Base-by-base conservation (phyloP, 2,888 invertebrate genomes). In the Malthinus seriepunctatus region DNA sequence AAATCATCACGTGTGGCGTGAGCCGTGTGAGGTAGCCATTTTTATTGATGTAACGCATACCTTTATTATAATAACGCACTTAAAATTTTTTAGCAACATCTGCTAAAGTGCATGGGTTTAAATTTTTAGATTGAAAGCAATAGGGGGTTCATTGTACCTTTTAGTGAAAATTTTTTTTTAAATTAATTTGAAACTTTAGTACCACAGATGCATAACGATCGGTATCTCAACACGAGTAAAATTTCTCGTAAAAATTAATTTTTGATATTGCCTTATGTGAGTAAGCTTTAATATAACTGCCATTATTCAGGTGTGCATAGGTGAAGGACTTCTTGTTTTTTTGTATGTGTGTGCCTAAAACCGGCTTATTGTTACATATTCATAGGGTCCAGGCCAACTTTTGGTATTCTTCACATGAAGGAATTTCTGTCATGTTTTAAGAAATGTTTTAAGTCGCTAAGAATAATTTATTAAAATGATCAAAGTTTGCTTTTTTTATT, bases 301-400 rank as follows among this genome's bases (percentile, higher is more conserved):
- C 14, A 34, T 14, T 64, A 64, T 68, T 67, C 69, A 69, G 68
- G 64, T 62, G 58, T 60, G 51, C 57, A 63, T 64, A 69, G 67
- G 69, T 69, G 67, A 70, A 71, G 69, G 70, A 63, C 66, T 68
- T 54, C 67, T 55, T 59, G 56, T 66, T 65, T 59, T 59, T 51
- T 56, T 62, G n/a, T n/a, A n/a, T n/a, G n/a, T 55, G 37, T 60
- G 39, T 35, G 49, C 59, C 51, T 48, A 66, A 68, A 71, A 72
- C 71, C 71, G 70, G 71, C 65, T 70, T 63, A 64, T 63, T 65
- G 66, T 64, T 72, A 69, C 70, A 71, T 71, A 72, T 71, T 72
- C 71, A 70, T 70, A 69, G 69, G 46, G 39, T 48, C 15, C 56
- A 55, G 23, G 23, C 49, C 55, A 60, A 62, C 64, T 62, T 65